Evolutionary conservation across 2,888 invertebrate genomes (phyloP).

Genomic region (Rhagonycha fulva): DNA sequence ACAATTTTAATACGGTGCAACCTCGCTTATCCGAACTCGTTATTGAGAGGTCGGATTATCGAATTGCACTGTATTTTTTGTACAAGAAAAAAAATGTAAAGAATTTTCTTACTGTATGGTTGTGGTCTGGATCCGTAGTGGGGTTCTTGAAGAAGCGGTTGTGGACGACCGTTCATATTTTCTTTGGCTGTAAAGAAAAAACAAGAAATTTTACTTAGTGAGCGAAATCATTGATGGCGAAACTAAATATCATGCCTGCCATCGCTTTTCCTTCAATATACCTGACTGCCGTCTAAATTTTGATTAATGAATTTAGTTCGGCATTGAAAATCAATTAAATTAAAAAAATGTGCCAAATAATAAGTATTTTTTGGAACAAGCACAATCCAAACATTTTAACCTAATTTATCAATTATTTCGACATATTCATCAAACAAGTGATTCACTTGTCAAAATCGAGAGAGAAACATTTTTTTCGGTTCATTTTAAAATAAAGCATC

Average conservation of each 20-base stretch:
- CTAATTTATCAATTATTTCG: background rate
- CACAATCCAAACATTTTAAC: background rate
- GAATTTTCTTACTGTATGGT: slow-evolving; percentile 79
- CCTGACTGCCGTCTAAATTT: background rate
- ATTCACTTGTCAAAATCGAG: background rate
- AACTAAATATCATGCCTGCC: background rate
- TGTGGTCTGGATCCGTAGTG: slow-evolving; percentile 86
- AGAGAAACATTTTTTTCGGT: background rate
- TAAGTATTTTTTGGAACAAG: background rate
- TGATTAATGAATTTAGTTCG: background rate
- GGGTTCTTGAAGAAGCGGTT: slow-evolving; percentile 86
- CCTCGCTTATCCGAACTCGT: too few species aligned
- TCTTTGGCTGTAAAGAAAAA: slow-evolving; percentile 54
- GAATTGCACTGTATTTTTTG: too few species aligned
- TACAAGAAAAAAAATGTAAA: background rate
- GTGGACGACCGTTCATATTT: slow-evolving; percentile 64
- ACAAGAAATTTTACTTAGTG: background rate
- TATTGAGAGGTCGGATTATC: too few species aligned
- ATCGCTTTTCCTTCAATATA: background rate
- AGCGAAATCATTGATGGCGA: background rate
- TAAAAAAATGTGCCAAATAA: background rate
- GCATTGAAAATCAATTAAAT: slow-evolving; percentile 1
- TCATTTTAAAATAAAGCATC: background rate
- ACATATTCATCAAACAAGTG: background rate
- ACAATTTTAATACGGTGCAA: too few species aligned